Evolutionary conservation across 1,140 invertebrate genomes (phyloP).

Genomic region (Colletes latitarsis): DNA sequence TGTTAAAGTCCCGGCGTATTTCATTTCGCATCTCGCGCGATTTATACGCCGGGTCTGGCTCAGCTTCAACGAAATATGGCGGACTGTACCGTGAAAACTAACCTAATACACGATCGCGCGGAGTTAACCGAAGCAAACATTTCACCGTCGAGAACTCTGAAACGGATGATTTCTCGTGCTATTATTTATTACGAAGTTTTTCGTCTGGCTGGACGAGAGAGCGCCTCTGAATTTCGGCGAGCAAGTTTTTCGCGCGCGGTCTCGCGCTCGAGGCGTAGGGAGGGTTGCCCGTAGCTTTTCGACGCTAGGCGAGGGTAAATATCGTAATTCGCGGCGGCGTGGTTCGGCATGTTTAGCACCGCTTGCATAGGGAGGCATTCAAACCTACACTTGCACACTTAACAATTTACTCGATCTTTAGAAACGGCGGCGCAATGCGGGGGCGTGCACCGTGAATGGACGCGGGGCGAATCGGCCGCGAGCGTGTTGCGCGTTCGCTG

Average conservation of each 20-base stretch:
- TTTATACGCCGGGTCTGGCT: neutral
- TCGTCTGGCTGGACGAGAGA: neutral
- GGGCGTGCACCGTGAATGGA: constrained; percentile 17
- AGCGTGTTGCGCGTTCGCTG: constrained; percentile 4
- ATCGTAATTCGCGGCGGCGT: constrained; percentile 35
- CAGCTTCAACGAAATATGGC: neutral
- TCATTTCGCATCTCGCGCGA: neutral
- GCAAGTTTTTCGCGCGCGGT: constrained; percentile 11
- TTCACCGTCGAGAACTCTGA: neutral
- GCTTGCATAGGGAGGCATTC: neutral
- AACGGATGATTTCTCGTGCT: constrained; percentile 1
- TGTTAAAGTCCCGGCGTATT: no score
- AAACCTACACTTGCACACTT: constrained; percentile 26
- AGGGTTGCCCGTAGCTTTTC: neutral
- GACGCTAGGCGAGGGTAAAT: neutral
- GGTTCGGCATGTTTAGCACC: constrained; percentile 8
- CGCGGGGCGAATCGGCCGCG: constrained; percentile 9
- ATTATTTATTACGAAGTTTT: constrained; percentile 25
- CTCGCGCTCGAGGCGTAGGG: neutral
- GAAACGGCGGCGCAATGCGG: constrained; percentile 4
- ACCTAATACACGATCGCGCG: neutral
- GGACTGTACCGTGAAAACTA: neutral
- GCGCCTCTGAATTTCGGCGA: neutral
- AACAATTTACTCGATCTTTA: constrained; percentile 47
- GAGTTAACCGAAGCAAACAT: neutral